A percentile compares a stretch with the other conserved stretches of the same genome.
phyloP scores from a whole-genome alignment of 2,113 vertebrate genomes.

The Callithrix jacchus region DNA sequence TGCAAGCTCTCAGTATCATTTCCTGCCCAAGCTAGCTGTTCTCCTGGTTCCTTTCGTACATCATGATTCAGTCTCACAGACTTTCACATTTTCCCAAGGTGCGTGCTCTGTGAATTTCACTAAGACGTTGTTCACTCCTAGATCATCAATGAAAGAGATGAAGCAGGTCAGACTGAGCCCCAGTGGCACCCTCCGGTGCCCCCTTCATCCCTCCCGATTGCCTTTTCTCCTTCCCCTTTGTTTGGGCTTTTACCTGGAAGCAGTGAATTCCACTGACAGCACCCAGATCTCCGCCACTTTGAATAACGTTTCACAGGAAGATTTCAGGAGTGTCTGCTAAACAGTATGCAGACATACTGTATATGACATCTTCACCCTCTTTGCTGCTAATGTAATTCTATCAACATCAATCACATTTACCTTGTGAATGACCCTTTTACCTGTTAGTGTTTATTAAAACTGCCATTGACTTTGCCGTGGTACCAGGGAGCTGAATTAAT shows the following conservation, averaged over 20 bases:
- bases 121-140: not conserved
- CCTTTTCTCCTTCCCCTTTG: not conserved
- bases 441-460: slow-evolving; percentile 25
- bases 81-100: not conserved
- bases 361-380: not conserved
- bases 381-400: not conserved
- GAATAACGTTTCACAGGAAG: not conserved
- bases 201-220: too few relatives aligned
- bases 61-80: not conserved
- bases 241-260: slow-evolving; percentile 3
- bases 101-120: not conserved
- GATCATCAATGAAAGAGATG: not conserved
- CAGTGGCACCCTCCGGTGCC: too few relatives aligned
- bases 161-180: not conserved
- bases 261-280: not conserved
- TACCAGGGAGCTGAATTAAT: not conserved
- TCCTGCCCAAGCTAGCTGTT: slow-evolving; percentile 21
- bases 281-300: not conserved
- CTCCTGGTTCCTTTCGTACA: not conserved
- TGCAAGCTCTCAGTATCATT: not conserved
- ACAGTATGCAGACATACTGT: not conserved
- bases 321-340: slow-evolving; percentile 24
- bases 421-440: slow-evolving; percentile 6
- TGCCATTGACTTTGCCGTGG: not conserved
- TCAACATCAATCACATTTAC: not conserved